Evolutionary conservation across 2,888 invertebrate genomes (phyloP), one percentile per base, ranked within the genome.

Genomic region (Spialia ferax): DNA sequence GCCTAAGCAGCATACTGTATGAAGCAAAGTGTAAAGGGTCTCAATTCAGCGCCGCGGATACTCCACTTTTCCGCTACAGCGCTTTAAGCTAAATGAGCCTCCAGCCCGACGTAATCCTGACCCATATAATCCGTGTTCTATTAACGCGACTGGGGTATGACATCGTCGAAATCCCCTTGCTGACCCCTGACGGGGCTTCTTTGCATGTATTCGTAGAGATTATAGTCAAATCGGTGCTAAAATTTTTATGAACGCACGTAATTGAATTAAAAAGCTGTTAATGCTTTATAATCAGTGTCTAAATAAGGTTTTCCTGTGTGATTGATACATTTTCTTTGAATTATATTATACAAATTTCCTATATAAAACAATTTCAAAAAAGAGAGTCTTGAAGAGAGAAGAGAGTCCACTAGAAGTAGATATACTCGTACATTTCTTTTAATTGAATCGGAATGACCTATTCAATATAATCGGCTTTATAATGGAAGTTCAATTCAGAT

Each of bases 1-100:
- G 42, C n/a, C 42, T 42, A 48, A 20, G 20, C 10, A 20, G 48
- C 11, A 22, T 22, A 22, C 48, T 20, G 11, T 18, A 20, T 48
- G 20, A 8, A 48, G 48, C 10, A 50, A 45, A 18, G 45, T 50
- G 22, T 23, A 50, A 22, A 22, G 5, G 8, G 5, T 22, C 23
- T 5, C 20, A 15, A 55, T 64, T 48, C 35, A 15, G 35, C 10
- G 7, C 32, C 54, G 42, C 66, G 54, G 20, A 26, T 45, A 15
- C 65, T 59, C 63, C 65, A 63, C 66, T 70, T 72, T 68, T 64
- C 66, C 71, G 71, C 69, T 66, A 61, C 69, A 72, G 63, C 35
- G 72, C 70, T 70, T 70, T 71, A 72, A 74, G 69, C 73, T 68
- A 72, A 74, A 74, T 74, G 71, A 74, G 70, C 68, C 59, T 71